A percentile compares a stretch with the other conserved stretches of the same genome.
These are phyloP conservation scores for Epinephelus fuscoguttatus DNA, from an alignment of 2,113 vertebrate genomes.

Conservation along the genomic window DNA sequence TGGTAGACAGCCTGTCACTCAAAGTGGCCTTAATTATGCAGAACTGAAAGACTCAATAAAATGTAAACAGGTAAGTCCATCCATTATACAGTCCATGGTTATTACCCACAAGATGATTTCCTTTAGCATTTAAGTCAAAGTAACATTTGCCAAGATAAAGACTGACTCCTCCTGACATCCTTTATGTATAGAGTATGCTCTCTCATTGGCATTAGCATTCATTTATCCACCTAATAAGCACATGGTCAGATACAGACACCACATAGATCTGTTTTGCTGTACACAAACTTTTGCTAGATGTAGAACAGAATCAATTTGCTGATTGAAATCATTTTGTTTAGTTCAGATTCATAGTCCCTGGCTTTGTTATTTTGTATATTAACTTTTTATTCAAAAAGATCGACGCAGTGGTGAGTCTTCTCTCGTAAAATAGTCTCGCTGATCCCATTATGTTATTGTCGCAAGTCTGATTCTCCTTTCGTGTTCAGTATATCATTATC, in stretches of 20 bases:
- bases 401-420: background rate
- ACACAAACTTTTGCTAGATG: background rate
- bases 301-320: background rate
- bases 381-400: background rate
- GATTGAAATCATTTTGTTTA: background rate
- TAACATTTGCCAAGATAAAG: background rate
- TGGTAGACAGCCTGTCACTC: too few species aligned
- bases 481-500: background rate
- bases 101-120: background rate
- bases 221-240: too few species aligned
- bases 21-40: too few species aligned
- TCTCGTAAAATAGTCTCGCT: background rate
- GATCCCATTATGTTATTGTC: constrained; percentile 22
- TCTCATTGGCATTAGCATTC: background rate
- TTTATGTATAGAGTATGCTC: background rate
- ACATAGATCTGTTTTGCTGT: background rate
- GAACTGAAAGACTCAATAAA: too few species aligned
- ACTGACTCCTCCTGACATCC: background rate
- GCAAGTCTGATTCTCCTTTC: background rate
- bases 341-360: background rate
- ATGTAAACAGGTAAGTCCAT: too few species aligned
- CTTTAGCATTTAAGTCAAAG: background rate
- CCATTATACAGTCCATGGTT: background rate
- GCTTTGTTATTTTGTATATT: background rate
- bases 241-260: background rate